Conservation (phyloP, 2,888 invertebrate genomes). For the Heliconius aoede region DNA sequence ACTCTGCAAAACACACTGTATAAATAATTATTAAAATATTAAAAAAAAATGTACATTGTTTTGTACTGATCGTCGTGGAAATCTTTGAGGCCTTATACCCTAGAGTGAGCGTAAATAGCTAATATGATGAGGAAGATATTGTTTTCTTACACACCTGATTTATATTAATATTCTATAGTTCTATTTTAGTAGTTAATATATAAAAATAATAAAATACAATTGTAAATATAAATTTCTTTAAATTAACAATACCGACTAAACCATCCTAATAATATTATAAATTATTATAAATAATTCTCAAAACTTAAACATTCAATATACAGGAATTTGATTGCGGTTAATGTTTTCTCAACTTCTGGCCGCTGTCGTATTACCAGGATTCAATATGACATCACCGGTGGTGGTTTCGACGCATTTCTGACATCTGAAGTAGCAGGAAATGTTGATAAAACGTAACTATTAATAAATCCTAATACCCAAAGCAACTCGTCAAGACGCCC, state of each 20-base stretch:
- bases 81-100: too few species aligned
- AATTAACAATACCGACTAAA: not conserved
- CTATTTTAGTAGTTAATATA: not conserved
- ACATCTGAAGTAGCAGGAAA: constrained; percentile 18
- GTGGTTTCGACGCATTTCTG: constrained; percentile 38
- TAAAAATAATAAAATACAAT: too few species aligned
- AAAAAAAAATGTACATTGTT: too few species aligned
- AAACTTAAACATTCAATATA: constrained; percentile 11
- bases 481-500: not conserved
- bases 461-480: not conserved
- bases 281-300: constrained; percentile 3
- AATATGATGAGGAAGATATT: not conserved
- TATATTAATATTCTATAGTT: not conserved
- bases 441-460: constrained; percentile 3
- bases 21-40: too few species aligned
- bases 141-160: not conserved
- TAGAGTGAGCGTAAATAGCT: too few species aligned
- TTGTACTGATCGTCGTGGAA: too few species aligned
- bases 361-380: constrained; percentile 17
- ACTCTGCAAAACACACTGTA: too few species aligned
- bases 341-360: constrained; percentile 30
- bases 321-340: constrained; percentile 42
- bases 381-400: constrained; percentile 41
- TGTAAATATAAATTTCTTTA: not conserved
- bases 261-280: not conserved